phyloP scores from a whole-genome alignment of 2,888 invertebrate species.

The Phortica magna region DNA sequence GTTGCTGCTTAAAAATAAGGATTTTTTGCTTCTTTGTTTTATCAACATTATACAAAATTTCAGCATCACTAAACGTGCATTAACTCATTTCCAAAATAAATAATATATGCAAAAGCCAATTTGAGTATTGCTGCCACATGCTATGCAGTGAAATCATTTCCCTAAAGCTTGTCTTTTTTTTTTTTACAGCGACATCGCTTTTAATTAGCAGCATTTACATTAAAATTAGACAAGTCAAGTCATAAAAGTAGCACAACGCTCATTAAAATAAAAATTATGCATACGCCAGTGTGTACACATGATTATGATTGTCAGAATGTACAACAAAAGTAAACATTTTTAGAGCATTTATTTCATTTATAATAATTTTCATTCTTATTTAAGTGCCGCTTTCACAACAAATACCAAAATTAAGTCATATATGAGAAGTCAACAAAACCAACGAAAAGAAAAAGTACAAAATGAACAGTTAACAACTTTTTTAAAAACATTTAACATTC shows the following conservation, averaged over 20 bases:
- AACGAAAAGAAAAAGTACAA: neutral
- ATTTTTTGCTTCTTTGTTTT: too few species aligned
- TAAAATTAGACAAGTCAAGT: neutral
- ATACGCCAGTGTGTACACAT: neutral
- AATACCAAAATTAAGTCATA: neutral
- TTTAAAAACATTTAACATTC: neutral
- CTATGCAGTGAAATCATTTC: too few species aligned
- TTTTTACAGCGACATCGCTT: too few species aligned
- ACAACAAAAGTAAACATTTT: too few species aligned
- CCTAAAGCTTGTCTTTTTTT: too few species aligned
- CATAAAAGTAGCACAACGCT: too few species aligned
- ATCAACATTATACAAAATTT: too few species aligned
- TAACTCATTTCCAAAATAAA: too few species aligned
- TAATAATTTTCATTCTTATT: neutral
- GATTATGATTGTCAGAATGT: neutral
- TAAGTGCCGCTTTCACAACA: neutral
- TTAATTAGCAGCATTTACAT: neutral
- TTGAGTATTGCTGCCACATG: too few species aligned
- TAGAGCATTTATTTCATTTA: neutral
- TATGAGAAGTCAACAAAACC: neutral
- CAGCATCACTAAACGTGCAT: too few species aligned
- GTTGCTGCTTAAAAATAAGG: too few species aligned
- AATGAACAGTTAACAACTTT: neutral
- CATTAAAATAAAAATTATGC: neutral
- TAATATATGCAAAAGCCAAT: too few species aligned